These are phyloP conservation scores for Nasonia giraulti DNA, from an alignment of 1,140 invertebrate genomes.

Conservation along the genomic window DNA sequence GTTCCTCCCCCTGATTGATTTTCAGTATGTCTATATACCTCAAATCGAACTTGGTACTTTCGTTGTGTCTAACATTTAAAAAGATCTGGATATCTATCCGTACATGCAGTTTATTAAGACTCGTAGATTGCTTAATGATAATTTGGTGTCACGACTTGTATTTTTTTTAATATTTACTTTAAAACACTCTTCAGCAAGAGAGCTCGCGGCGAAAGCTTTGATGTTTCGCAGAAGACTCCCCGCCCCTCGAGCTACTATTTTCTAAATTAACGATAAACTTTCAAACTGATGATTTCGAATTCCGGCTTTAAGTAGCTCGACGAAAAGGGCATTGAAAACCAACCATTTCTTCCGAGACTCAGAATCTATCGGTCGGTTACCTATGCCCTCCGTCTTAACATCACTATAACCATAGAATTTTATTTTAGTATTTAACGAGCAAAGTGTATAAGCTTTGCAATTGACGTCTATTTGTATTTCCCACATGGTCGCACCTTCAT, in stretches of 20 bases:
- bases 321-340: neutral
- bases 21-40: neutral
- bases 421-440: conserved; percentile 4
- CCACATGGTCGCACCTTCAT: neutral
- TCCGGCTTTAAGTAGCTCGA: neutral
- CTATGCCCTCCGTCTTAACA: neutral
- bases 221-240: neutral
- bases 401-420: neutral
- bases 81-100: conserved; percentile 25
- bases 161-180: neutral
- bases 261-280: conserved; percentile 9
- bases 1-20: conserved; percentile 24
- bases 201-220: neutral
- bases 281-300: neutral
- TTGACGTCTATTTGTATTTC: conserved; percentile 17
- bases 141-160: conserved; percentile 45
- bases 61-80: conserved; percentile 49
- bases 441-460: conserved; percentile 7
- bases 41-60: conserved; percentile 50
- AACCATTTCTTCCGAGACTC: neutral
- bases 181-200: neutral
- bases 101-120: conserved; percentile 30
- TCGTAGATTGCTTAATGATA: conserved; percentile 43
- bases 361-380: neutral
- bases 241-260: neutral